Evolutionary conservation across 2,797 vertebrate genomes (phyloP), one percentile per base, ranked within the genome.

Genomic region (Astyanax mexicanus): DNA sequence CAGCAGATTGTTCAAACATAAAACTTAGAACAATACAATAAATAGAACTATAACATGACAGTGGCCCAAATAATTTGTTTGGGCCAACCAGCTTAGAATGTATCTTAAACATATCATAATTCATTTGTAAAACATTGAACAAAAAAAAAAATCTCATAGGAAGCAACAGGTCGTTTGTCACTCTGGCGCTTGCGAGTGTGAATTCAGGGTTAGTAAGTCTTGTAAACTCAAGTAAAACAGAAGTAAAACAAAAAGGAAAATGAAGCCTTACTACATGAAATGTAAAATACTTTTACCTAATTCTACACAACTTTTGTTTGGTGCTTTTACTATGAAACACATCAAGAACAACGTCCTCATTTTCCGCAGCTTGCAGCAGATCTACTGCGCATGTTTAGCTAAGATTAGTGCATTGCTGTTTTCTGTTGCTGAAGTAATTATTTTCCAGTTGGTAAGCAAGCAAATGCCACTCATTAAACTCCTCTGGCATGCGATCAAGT

Each of bases 401-500:
- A 62, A 42, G 19, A 25, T 25, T 25, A 25, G 15, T 65, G 40
- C 42, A 45, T 40, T 45, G 62, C 64, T 58, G 19, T 6, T 19
- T 9, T 38, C 10, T 29, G 21, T 64, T 64, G 32, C n/a, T n/a
- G 15, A 40, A 17, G 19, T 66, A 29, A 27, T 66, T 47, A 12
- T 47, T 19, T 74, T 54, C 17, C 17, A 52, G 29, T 65, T 44
- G 2, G 13, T 23, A 58, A 49, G 42, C 44, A 47, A 61, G 66
- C 45, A 62, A 35, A 54, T 35, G 49, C 19, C 25, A 35, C 23
- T 32, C 51, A 10, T 68, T 29, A 52, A 47, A 19, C 17, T 64
- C 11, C 27, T 32, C 29, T 52, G 54, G 32, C 55, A 55, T 73
- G 11, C 64, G 55, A 73, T 66, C 44, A 64, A 74, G 55, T 80